Conservation (phyloP, 2,113 vertebrate species). For the Chloebia gouldiae region DNA sequence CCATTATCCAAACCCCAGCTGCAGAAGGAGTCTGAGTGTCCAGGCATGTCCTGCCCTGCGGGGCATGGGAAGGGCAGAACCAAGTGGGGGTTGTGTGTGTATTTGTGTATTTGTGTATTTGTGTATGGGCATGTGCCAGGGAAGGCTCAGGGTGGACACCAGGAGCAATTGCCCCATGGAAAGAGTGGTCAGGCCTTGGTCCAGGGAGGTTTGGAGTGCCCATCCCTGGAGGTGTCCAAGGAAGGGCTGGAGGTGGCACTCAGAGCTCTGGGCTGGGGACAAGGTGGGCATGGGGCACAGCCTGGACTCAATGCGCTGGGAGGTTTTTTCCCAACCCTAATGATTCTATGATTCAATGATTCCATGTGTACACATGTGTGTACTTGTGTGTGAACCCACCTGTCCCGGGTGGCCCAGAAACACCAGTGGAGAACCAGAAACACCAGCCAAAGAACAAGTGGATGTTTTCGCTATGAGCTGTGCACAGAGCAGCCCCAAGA, state of each 20-base stretch:
- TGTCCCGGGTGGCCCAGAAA: neutral
- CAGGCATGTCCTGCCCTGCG: neutral
- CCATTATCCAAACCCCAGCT: neutral
- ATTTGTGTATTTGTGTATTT: neutral
- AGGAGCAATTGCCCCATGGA: neutral
- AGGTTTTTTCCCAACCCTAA: neutral
- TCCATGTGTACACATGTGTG: neutral
- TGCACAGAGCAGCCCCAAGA: neutral
- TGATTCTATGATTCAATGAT: neutral
- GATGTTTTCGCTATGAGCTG: accelerated
- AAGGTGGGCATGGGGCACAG: accelerated
- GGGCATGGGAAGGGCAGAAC: neutral
- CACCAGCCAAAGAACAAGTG: neutral
- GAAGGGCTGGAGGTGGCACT: neutral
- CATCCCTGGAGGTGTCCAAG: neutral
- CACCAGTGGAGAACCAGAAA: neutral
- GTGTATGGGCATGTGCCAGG: neutral
- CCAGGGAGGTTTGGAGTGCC: neutral
- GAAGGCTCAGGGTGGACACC: neutral
- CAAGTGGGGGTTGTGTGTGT: neutral
- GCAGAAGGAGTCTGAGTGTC: neutral
- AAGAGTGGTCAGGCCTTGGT: neutral
- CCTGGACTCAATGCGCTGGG: accelerated
- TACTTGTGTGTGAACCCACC: accelerated
- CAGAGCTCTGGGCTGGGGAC: neutral